Base-by-base conservation (phyloP, 2,888 invertebrate genomes). In the Mechanitis messenoides region DNA sequence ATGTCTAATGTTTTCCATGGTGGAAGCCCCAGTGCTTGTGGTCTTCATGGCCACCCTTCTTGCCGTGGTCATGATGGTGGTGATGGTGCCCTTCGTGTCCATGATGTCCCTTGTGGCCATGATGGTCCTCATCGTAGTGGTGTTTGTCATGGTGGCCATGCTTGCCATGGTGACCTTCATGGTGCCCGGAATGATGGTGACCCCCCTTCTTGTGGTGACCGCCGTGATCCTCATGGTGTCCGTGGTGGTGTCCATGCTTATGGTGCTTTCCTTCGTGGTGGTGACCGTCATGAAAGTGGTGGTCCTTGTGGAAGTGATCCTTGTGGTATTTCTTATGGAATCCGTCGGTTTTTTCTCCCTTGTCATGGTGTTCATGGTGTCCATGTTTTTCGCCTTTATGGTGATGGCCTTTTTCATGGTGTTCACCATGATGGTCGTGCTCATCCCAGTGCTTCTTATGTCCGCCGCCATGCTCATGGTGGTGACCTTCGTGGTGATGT, bases 301-400 rank as follows among this genome's bases (percentile, higher is more conserved):
- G 95, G 75, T 95, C 94, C 87, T 96, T 96, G 80, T 95, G 93
- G 86, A 94, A 96, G 83, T 96, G 96, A 73, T 96, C 96, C 83
- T 96, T 96, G 85, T 96, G 95, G 74, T 94, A 92, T 74, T 96
- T 95, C 86, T 96, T 94, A 81, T 96, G 96, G 84, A 93, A 95
- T 6, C 96, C 95, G 71, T 94, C 92, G 60, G 93, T 92, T 73
- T 95, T 94, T 73, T 95, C 94, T 0, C 95, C 96, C 78, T 96
- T 96, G 76, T 96, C 95, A 83, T 95, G 95, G 47, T 95, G 94
- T 71, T 95, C 94, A 73, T 95, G 94, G 75, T 95, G 94, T n/a
- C 94, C 94, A 78, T 93, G 94, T 77, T 95, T 95, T 45, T 92
- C 94, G 5, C 93, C 95, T 77, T 95, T 95, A 78, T 95, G 94